Percentiles rank a stretch among this genome's conserved stretches.
phyloP scores from a whole-genome alignment of 53 echinoderm and acorn worm genomes.

The Henricia sp. region DNA sequence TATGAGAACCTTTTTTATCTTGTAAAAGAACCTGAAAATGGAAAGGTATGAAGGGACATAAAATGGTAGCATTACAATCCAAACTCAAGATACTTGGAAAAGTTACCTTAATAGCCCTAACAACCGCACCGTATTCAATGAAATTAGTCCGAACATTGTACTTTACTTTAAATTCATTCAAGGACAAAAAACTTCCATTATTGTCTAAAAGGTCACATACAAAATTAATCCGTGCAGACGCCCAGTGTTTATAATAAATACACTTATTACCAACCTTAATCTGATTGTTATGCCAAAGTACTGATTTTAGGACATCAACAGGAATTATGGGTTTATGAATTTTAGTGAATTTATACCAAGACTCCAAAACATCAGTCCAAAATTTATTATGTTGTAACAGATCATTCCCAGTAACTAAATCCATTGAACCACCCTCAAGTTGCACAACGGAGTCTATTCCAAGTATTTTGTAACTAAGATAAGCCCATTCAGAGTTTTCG shows the following conservation, averaged over 20 bases:
- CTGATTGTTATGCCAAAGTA: neutral
- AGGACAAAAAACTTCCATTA: neutral
- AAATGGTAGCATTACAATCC: neutral
- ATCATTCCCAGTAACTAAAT: neutral
- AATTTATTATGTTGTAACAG: neutral
- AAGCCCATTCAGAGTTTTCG: neutral
- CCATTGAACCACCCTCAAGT: constrained; percentile 9
- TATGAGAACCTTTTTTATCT: neutral
- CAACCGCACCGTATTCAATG: too few species aligned
- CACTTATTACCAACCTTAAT: too few species aligned
- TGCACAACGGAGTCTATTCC: neutral
- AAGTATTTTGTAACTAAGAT: neutral
- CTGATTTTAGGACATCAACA: neutral
- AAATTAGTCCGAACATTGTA: constrained; percentile 12
- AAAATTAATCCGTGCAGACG: neutral
- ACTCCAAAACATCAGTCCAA: neutral
- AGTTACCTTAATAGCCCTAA: neutral
- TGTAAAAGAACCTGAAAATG: neutral
- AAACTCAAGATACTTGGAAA: neutral
- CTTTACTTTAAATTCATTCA: neutral
- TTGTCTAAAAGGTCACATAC: constrained; percentile 12
- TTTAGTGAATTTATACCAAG: constrained; percentile 7
- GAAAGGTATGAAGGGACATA: neutral
- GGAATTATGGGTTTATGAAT: neutral
- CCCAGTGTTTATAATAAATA: constrained; percentile 14